A percentile compares a stretch with the other conserved stretches of the same genome.
phyloP scores from a whole-genome alignment of 2,888 invertebrate species.

The Taphrorychus bicolor region DNA sequence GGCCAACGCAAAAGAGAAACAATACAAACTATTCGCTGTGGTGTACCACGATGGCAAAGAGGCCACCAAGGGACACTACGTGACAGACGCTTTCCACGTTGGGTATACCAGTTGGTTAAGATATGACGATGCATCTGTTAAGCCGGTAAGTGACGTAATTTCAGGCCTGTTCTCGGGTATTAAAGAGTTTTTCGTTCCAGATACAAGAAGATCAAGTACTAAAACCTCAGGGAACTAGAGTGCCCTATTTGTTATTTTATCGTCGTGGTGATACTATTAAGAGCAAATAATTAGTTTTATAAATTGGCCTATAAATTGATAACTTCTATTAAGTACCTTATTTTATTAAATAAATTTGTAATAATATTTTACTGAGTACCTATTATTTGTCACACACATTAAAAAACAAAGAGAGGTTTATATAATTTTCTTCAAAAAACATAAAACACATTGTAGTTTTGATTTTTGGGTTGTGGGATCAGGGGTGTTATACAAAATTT shows the following conservation, averaged over 20 bases:
- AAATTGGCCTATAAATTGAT: conserved; percentile 42
- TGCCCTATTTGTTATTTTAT: conserved; percentile 95
- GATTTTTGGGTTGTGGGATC: no score
- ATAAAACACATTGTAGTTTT: no score
- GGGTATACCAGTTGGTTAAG: conserved; percentile 91
- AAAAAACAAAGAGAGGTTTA: no score
- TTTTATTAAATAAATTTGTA: no score
- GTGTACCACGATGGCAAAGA: conserved; percentile 97
- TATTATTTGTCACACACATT: no score
- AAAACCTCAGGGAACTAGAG: conserved; percentile 83
- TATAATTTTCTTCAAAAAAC: no score
- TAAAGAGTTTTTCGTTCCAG: conserved; percentile 23
- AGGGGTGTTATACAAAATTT: no score
- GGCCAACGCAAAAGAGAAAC: conserved; percentile 79
- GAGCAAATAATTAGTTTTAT: conserved; percentile 46
- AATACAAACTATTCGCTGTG: conserved; percentile 93
- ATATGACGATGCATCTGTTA: conserved; percentile 90
- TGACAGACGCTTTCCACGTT: conserved; percentile 92
- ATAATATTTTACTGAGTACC: no score
- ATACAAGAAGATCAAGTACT: conserved; percentile 80
- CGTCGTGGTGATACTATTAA: conserved; percentile 75
- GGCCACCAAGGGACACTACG: conserved; percentile 94
- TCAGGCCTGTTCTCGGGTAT: no score
- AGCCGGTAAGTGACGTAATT: conserved; percentile 61
- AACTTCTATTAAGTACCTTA: no score